These are phyloP conservation scores for Drosophila algonquin DNA, from an alignment of 2,888 invertebrate genomes.

Conservation along the genomic window DNA sequence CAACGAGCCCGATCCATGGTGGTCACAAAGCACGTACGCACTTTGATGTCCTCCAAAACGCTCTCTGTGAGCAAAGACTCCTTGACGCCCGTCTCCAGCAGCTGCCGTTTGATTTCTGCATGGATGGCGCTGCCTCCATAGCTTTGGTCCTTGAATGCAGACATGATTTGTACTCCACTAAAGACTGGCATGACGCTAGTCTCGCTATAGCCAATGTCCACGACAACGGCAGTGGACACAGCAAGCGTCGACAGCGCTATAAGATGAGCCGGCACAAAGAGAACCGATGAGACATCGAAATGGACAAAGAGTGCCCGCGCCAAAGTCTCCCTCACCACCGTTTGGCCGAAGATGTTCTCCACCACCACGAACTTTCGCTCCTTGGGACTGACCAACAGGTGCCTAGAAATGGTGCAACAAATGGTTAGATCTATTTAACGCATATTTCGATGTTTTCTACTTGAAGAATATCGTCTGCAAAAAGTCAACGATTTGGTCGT, in stretches of 20 bases:
- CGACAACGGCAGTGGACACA: conserved; percentile 91
- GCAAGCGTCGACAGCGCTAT: conserved; percentile 93
- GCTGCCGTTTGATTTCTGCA: conserved; percentile 85
- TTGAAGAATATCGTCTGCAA: conserved; percentile 94
- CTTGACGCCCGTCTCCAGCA: conserved; percentile 85
- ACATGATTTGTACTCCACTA: conserved; percentile 93
- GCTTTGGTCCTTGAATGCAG: conserved; percentile 92
- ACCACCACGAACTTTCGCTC: conserved; percentile 95
- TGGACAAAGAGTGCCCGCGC: conserved; percentile 96
- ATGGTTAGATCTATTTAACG: neutral
- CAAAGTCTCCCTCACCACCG: conserved; percentile 92
- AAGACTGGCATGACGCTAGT: conserved; percentile 93
- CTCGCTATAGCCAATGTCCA: conserved; percentile 95
- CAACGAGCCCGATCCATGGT: conserved; percentile 88
- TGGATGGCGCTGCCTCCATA: conserved; percentile 90
- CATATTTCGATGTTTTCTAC: conserved; percentile 84
- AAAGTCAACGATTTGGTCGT: conserved; percentile 94
- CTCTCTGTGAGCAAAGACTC: conserved; percentile 84
- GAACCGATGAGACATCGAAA: conserved; percentile 93
- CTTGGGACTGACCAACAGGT: conserved; percentile 95
- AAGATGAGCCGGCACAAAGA: conserved; percentile 94
- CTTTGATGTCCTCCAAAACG: conserved; percentile 91
- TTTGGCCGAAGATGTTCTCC: conserved; percentile 93
- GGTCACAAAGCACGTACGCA: conserved; percentile 95
- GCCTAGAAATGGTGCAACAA: conserved; percentile 85